phyloP scores from a whole-genome alignment of 2,797 vertebrate genomes.

The Takifugu rubripes region DNA sequence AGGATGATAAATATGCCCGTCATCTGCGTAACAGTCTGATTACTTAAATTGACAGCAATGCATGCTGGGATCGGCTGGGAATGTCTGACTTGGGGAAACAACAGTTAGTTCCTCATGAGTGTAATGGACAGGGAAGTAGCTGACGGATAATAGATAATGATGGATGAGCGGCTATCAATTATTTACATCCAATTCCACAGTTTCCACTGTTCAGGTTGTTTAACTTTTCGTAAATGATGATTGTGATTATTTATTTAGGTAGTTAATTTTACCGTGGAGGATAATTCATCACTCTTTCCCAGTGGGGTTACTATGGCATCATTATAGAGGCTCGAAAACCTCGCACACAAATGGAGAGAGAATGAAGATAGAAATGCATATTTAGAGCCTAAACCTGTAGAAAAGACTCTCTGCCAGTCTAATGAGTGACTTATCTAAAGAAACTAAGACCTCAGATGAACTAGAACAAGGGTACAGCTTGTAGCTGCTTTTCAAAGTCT shows the following conservation, averaged over 20 bases:
- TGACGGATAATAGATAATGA: constrained; percentile 25
- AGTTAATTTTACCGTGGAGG: constrained; percentile 44
- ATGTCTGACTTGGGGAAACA: constrained; percentile 6
- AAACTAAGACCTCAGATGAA: background rate
- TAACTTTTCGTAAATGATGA: constrained; percentile 33
- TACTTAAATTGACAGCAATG: background rate
- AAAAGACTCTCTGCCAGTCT: no score
- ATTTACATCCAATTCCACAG: constrained; percentile 21
- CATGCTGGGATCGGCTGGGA: background rate
- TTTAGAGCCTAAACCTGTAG: no score
- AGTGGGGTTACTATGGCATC: constrained; percentile 28
- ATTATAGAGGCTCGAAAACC: constrained; percentile 5
- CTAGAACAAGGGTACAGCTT: constrained; percentile 8
- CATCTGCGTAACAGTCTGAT: no score
- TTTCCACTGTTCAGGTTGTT: constrained; percentile 11
- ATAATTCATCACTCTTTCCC: constrained; percentile 40
- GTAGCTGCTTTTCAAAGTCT: constrained; percentile 40
- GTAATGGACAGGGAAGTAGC: constrained; percentile 6
- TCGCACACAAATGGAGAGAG: background rate
- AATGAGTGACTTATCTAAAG: no score
- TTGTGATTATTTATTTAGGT: constrained; percentile 44
- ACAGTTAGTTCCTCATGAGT: constrained; percentile 5
- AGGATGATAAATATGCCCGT: no score
- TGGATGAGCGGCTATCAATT: constrained; percentile 31
- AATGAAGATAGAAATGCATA: no score